phyloP scores from a whole-genome alignment of 2,888 invertebrate genomes.

The Priocnemis perturbator region DNA sequence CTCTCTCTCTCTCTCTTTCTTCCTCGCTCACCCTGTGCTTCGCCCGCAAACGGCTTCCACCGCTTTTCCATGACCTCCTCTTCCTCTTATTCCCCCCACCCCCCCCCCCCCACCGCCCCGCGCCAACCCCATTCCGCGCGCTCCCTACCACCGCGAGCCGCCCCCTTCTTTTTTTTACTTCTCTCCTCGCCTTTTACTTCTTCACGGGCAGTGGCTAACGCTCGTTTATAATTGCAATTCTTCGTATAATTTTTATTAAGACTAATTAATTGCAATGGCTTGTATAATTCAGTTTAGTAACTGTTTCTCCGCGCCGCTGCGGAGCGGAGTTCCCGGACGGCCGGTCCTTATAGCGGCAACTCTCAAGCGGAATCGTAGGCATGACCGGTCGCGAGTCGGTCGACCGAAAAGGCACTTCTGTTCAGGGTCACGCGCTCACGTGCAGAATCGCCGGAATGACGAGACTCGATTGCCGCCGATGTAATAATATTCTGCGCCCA shows the following conservation, averaged over 20 bases:
- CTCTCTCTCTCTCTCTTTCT: constrained; percentile 20
- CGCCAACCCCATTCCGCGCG: constrained; percentile 10
- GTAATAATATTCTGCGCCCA: no score
- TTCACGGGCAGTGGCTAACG: constrained; percentile 35
- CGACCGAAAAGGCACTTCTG: no score
- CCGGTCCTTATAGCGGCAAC: no score
- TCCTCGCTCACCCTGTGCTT: constrained; percentile 42
- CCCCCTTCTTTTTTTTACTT: no score
- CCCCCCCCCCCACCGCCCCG: constrained; percentile 11
- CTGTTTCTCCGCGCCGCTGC: constrained; percentile 24
- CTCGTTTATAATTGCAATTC: constrained; percentile 71
- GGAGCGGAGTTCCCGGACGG: no score
- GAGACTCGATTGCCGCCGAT: no score
- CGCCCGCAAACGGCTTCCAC: constrained; percentile 53
- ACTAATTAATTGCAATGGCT: constrained; percentile 74
- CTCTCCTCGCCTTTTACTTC: constrained; percentile 5
- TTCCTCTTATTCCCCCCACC: constrained; percentile 20
- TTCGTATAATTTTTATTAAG: constrained; percentile 73
- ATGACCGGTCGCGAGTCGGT: no score
- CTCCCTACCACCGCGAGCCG: constrained; percentile 5
- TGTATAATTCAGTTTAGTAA: constrained; percentile 66
- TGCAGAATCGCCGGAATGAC: no score
- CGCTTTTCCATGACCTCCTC: constrained; percentile 42
- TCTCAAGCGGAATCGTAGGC: no score
- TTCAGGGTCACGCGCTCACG: no score